Evolutionary conservation across 2,888 invertebrate species (phyloP), one percentile per base, ranked within the genome.

Genomic region (Euzophera pinguis): DNA sequence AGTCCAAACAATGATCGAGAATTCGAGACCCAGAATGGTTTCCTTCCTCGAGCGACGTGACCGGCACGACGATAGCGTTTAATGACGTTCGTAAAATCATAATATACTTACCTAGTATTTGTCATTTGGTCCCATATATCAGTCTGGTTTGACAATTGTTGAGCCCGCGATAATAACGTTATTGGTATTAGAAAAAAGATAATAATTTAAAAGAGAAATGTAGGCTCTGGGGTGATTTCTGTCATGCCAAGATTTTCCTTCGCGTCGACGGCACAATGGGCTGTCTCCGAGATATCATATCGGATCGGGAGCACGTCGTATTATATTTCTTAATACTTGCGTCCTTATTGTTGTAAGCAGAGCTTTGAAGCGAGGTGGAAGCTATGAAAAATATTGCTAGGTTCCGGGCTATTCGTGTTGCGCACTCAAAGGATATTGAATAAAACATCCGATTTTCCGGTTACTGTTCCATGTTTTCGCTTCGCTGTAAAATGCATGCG

Each of bases 61-160:
- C 47, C 7, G 14, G 53, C 47, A 53, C 52, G 38, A 14, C 43
- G 43, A 50, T 49, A 14, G 51, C 27, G 14, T 6, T 14, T 37
- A 51, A 34, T 61, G 57, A 57, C 52, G 49, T 58, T 57, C 42
- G 52, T 35, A 61, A 60, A 63, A 63, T n/a, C n/a, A n/a, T n/a
- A n/a, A n/a, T n/a, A n/a, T n/a, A n/a, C n/a, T n/a, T 62, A 63
- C 58, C 51, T 14, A 27, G 12, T 45, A 32, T 32, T 39, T 29
- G 29, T 29, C 41, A 27, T 50, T 50, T 39, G 57, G 54, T 55
- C 56, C 56, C 49, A 50, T 38, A 61, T 63, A 58, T 56, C 55
- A 14, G 56, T 64, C 59, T 56, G 62, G 60, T 67, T 61, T 64
- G 64, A 63, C 63, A 66, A 63, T 60, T 55, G 60, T 39, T 12